These are phyloP conservation scores for Acanthochromis polyacanthus DNA, from an alignment of 2,113 vertebrate species.

Conservation along the genomic window DNA sequence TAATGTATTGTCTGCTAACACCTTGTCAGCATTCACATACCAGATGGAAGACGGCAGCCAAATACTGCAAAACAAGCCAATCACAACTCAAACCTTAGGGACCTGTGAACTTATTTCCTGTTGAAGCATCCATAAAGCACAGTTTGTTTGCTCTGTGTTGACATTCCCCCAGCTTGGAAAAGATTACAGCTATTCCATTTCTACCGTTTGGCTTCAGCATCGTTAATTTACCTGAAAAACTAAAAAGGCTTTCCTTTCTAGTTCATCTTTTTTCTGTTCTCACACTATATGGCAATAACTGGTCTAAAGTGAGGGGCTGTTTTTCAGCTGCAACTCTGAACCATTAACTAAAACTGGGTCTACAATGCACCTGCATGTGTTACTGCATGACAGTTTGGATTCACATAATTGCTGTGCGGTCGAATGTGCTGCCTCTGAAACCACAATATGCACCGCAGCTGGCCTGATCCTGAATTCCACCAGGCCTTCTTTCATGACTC, in stretches of 20 bases:
- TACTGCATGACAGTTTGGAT: constrained; percentile 7
- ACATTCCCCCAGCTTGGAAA: constrained; percentile 48
- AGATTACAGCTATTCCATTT: constrained; percentile 36
- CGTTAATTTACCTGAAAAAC: constrained; percentile 1
- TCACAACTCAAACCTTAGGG: constrained; percentile 36
- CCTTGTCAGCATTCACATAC: constrained; percentile 54
- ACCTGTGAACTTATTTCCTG: constrained; percentile 53
- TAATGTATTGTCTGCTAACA: constrained; percentile 57
- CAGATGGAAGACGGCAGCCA: constrained; percentile 47
- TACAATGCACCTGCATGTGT: constrained; percentile 32
- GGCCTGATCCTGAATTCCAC: constrained; percentile 28
- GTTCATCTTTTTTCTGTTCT: neutral
- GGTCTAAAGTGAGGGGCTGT: neutral
- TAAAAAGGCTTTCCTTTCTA: constrained; percentile 3
- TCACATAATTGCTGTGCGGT: constrained; percentile 33
- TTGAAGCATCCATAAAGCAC: constrained; percentile 40
- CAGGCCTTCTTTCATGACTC: constrained; percentile 46
- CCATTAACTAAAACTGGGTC: neutral
- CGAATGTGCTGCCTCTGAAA: constrained; percentile 29
- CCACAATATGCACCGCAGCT: constrained; percentile 47
- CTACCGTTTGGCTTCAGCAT: constrained; percentile 33
- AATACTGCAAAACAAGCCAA: constrained; percentile 35
- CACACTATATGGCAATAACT: neutral
- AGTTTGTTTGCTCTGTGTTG: constrained; percentile 54
- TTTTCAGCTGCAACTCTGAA: neutral